Evolutionary conservation across 2,113 vertebrate genomes (phyloP), one percentile per base, ranked within the genome.

Genomic region (Dicrurus megarhynchus): DNA sequence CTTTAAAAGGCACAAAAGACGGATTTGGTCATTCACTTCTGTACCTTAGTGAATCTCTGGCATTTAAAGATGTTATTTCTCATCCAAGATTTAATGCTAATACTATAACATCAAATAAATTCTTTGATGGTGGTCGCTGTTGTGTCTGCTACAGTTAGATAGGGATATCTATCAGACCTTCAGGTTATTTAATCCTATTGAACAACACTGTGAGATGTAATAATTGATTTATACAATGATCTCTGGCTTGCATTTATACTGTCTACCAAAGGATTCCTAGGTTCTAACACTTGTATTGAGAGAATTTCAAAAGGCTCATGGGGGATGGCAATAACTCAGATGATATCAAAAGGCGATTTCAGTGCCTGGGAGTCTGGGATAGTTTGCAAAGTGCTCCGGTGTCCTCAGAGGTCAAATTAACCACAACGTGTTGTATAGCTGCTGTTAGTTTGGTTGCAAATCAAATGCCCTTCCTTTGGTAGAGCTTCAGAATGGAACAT

Each of bases 391-490:
- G 82, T 75, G 83, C 64, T 91, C 57, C 39, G 26, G 64, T 78
- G 67, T 94, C 88, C 49, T 96, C 79, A 89, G 68, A 93, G 82
- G 82, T 93, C 79, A 96, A 80, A 94, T 93, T 87, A 94, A 70
- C 44, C 71, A n/a, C 79, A 80, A 59, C 1, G 0, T 63, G 68
- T 65, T 92, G 50, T 85, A 85, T 70, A 85, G 85, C 68, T 93
- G 79, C 67, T 90, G 47, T 63, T 93, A 50, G 68, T 47, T 80
- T 83, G 71, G 67, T 88, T 96, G 75, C 90, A 96, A 93, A 96
- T 87, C 75, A 93, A 96, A 56, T 55, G 52, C 21, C 46, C 12
- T 77, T 80, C 60, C 47, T 95, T 91, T 96, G 71, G 79, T 77
- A 80, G 42, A 6, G 28, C 52, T 70, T 84, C 79, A 46, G 52